Conservation (phyloP, 2,113 vertebrate genomes). For the Syngnathoides biaculeatus region DNA sequence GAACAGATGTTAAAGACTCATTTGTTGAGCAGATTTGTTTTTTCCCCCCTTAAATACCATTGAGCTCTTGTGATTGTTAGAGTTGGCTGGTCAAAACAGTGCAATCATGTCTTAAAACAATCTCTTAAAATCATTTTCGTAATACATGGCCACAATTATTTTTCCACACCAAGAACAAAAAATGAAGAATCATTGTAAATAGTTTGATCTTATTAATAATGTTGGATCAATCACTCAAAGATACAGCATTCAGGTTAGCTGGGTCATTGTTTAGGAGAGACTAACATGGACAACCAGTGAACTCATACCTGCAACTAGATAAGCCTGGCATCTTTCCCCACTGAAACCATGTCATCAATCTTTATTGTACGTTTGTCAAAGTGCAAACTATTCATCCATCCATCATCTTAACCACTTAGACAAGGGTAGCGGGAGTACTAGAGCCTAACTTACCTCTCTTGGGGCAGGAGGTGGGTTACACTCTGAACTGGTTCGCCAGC, state of each 20-base stretch:
- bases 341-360: background rate
- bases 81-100: background rate
- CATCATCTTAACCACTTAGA: no score
- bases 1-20: constrained; percentile 72
- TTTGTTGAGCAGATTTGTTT: constrained; percentile 36
- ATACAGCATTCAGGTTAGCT: background rate
- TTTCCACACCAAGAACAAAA: background rate
- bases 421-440: no score
- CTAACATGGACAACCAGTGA: background rate
- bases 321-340: background rate
- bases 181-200: constrained; percentile 12
- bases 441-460: no score
- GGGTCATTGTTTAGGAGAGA: constrained; percentile 11
- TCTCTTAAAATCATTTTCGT: background rate
- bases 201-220: constrained; percentile 1
- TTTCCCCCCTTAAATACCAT: no score
- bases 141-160: background rate
- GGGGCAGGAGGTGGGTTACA: background rate
- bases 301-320: background rate
- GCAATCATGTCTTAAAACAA: no score
- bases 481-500: no score
- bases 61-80: constrained; percentile 7
- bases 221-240: background rate
- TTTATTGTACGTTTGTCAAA: background rate
- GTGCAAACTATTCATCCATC: background rate